A percentile compares a stretch with the other conserved stretches of the same genome.
phyloP scores from a whole-genome alignment of 1,140 invertebrate species.

The Batillaria attramentaria region DNA sequence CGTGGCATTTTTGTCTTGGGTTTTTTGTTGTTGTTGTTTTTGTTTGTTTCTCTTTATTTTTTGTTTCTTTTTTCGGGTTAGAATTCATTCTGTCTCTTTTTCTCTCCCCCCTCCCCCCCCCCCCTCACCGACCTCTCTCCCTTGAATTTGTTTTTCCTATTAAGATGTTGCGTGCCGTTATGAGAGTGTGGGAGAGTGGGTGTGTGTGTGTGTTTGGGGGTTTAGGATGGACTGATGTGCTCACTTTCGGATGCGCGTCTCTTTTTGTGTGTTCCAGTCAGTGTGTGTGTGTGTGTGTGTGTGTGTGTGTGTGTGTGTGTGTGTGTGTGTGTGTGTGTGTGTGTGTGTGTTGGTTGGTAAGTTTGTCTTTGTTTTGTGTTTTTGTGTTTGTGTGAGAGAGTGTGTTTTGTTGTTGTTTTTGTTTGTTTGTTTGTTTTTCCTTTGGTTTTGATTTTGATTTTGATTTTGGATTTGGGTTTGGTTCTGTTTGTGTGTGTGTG shows the following conservation, averaged over 20 bases:
- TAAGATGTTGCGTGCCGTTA: no score
- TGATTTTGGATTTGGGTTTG: no score
- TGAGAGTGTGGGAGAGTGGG: slow-evolving; percentile 5
- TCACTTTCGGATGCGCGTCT: background rate
- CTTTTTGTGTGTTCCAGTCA: slow-evolving; percentile 1
- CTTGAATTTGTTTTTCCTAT: no score
- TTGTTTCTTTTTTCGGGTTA: no score
- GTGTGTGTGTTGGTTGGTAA: background rate
- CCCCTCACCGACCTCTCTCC: no score
- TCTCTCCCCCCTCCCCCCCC: no score
- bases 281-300: slow-evolving; percentile 3
- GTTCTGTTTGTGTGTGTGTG: no score
- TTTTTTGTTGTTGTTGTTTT: no score
- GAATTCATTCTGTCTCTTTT: no score
- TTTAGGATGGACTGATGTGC: background rate
- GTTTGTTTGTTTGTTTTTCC: background rate
- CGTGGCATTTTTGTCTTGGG: no score
- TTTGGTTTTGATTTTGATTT: background rate
- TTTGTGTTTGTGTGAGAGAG: background rate
- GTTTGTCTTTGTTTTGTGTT: slow-evolving; percentile 3
- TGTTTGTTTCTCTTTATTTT: no score
- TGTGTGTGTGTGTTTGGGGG: background rate
- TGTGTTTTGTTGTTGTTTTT: background rate
- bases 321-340: slow-evolving; percentile 24
- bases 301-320: slow-evolving; percentile 19